Percentiles rank a stretch among this genome's conserved stretches.
These are phyloP conservation scores for Rhynchonema sp. DNA, from an alignment of 2,888 invertebrate species.

Conservation along the genomic window DNA sequence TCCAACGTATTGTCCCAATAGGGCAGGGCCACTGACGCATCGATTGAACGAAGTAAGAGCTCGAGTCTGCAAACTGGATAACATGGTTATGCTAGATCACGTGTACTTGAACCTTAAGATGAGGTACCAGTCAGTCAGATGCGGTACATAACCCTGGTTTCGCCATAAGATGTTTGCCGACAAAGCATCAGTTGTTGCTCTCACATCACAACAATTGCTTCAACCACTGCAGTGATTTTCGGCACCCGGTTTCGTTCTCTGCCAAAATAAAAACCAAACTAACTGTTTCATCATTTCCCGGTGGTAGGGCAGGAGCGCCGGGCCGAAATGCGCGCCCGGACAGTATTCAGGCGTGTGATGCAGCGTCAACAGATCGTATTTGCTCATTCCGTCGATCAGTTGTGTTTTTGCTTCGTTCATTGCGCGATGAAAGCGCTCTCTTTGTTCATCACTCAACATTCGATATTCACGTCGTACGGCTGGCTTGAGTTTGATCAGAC, in stretches of 20 bases:
- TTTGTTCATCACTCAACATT: constrained; percentile 13
- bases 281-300: constrained; percentile 9
- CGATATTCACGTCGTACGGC: constrained; percentile 15
- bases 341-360: constrained; percentile 7
- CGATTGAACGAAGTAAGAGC: constrained; percentile 3
- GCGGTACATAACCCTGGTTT: too few species aligned
- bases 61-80: not conserved
- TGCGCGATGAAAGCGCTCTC: constrained; percentile 12
- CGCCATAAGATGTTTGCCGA: too few species aligned
- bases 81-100: too few species aligned
- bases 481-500: not conserved
- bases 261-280: not conserved
- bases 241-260: too few species aligned
- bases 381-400: constrained; percentile 6
- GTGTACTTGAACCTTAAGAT: too few species aligned
- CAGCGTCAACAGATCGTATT: constrained; percentile 9
- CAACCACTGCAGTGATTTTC: too few species aligned
- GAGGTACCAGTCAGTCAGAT: too few species aligned
- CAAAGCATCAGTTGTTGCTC: too few species aligned
- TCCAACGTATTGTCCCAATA: constrained; percentile 30
- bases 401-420: constrained; percentile 8
- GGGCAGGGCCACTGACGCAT: constrained; percentile 25
- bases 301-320: constrained; percentile 8
- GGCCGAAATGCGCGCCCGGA: constrained; percentile 9
- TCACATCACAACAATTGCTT: too few species aligned